Evolutionary conservation across 2,888 invertebrate genomes (phyloP), one percentile per base, ranked within the genome.

Genomic region (Calameuta filiformis): DNA sequence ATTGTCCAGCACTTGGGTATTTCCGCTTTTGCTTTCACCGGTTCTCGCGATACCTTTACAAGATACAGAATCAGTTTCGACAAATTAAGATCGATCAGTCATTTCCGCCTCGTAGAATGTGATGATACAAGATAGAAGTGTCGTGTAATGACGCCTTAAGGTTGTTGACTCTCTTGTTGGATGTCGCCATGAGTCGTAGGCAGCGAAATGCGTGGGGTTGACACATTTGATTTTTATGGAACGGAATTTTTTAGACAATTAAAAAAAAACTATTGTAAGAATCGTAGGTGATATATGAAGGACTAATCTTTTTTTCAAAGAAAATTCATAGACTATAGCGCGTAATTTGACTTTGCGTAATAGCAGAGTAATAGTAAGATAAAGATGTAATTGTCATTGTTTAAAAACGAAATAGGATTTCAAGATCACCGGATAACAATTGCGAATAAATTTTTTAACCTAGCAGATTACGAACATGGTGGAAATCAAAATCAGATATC

Each of bases 11-110:
- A 31, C 34, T 40, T 76, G 40, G 73, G 77, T 79, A 79, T 83
- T 84, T 86, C 84, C 86, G 85, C 85, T 84, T 85, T 85, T 85
- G 85, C 87, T 86, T 87, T 87, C 87, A 85, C 86, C 83, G 80
- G 81, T 85, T 80, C 79, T 83, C 31, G 12, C 71, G 71, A 56
- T 56, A 9, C 56, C 23, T 56, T 56, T 56, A 56, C 56, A 56
- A 56, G 56, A 56, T 56, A 56, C 56, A 9, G 56, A 56, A 56
- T 56, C 23, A 56, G 23, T 23, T 56, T 9, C 71, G 71, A 71
- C 71, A 31, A 30, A 11, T 30, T 33, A 9, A 31, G 33, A 34
- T 71, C 34, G 71, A 34, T 33, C 71, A 33, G 71, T 56, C 56
- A 2, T 56, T 56, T 56, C 56, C 56, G 56, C 23, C 56, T 56